Conservation (phyloP, 2,888 invertebrate genomes). For the Ophraella communa region DNA sequence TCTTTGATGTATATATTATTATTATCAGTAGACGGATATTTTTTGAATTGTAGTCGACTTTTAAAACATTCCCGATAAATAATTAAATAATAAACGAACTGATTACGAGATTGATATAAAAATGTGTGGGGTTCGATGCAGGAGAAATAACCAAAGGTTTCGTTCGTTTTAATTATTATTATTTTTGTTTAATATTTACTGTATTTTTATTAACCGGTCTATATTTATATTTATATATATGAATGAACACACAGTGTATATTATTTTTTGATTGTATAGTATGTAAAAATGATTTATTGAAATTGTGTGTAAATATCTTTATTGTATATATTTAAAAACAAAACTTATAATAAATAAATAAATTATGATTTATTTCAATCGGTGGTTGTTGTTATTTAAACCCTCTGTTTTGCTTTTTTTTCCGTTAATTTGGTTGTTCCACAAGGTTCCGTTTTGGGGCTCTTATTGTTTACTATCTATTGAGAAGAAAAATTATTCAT, state of each 20-base stretch:
- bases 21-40: too few species aligned
- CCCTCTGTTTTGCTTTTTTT: neutral
- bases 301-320: constrained; percentile 22
- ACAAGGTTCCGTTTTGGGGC: too few species aligned
- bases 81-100: constrained; percentile 4
- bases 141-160: constrained; percentile 40
- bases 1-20: constrained; percentile 22
- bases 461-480: too few species aligned
- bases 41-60: too few species aligned
- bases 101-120: too few species aligned
- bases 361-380: constrained; percentile 23
- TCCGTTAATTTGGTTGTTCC: too few species aligned
- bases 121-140: constrained; percentile 27
- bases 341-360: constrained; percentile 18
- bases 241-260: too few species aligned
- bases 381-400: neutral
- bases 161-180: too few species aligned
- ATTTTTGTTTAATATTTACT: constrained; percentile 30
- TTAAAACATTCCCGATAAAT: constrained; percentile 15
- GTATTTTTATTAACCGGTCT: constrained; percentile 24
- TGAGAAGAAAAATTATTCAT: too few species aligned
- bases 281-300: constrained; percentile 25
- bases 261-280: constrained; percentile 30
- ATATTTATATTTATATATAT: constrained; percentile 5
- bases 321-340: constrained; percentile 19